Conservation (phyloP, 1,140 invertebrate genomes). For the Copidosoma floridanum region DNA sequence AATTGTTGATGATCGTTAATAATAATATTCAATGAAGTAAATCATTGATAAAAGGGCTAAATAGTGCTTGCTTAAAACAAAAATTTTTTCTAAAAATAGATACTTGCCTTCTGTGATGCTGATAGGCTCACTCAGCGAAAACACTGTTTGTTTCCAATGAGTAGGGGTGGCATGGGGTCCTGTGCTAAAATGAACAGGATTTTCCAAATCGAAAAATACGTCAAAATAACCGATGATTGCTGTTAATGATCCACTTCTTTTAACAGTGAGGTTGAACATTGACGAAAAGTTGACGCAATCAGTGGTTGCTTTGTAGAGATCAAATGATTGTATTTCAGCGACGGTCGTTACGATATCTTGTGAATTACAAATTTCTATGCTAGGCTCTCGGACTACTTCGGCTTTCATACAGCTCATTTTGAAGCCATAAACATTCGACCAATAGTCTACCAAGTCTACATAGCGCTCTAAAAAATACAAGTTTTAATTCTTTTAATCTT, state of each 20-base stretch:
- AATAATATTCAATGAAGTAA: too few relatives aligned
- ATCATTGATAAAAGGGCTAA: too few relatives aligned
- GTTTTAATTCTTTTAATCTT: neutral
- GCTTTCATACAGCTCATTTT: conserved; percentile 93
- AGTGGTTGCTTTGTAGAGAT: conserved; percentile 79
- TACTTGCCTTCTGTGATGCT: conserved; percentile 67
- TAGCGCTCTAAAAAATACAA: conserved; percentile 63
- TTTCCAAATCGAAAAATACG: conserved; percentile 78
- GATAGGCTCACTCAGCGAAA: conserved; percentile 79
- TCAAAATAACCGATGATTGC: conserved; percentile 93
- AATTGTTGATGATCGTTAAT: neutral
- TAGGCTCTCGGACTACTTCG: conserved; percentile 85
- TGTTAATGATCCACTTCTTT: conserved; percentile 74
- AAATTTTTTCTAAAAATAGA: conserved; percentile 11
- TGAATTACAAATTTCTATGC: conserved; percentile 79
- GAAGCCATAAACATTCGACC: conserved; percentile 96
- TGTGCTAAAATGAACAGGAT: conserved; percentile 69
- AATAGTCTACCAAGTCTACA: conserved; percentile 77
- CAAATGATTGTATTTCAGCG: conserved; percentile 67
- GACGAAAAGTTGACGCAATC: conserved; percentile 80
- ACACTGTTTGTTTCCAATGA: conserved; percentile 98
- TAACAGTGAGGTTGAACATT: conserved; percentile 72
- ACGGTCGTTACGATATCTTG: conserved; percentile 76
- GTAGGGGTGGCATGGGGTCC: conserved; percentile 74
- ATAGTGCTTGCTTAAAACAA: too few relatives aligned